Conservation (phyloP, 2,113 vertebrate species). For the Orthonyx spaldingii region DNA sequence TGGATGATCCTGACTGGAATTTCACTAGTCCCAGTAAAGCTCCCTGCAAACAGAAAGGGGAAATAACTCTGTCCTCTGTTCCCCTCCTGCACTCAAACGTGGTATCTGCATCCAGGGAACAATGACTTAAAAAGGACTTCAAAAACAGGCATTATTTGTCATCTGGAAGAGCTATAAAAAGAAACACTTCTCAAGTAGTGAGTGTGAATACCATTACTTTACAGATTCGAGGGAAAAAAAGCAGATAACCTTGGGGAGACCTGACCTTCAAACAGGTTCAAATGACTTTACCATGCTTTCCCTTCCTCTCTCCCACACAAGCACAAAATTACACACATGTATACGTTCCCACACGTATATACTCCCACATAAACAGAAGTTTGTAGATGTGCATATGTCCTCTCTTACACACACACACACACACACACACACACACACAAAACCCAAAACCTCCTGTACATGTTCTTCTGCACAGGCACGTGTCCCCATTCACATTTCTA, state of each 20-base stretch:
- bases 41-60: conserved; percentile 34
- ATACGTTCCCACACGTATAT: background rate
- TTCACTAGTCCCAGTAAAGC: conserved; percentile 29
- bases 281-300: conserved; percentile 43
- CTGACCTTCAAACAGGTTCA: conserved; percentile 72
- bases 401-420: background rate
- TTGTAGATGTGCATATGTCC: background rate
- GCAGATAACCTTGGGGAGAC: conserved; percentile 79
- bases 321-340: conserved; percentile 30
- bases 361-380: background rate
- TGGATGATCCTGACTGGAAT: conserved; percentile 27
- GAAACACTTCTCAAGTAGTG: conserved; percentile 79
- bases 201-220: conserved; percentile 82
- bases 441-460: background rate
- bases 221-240: conserved; percentile 77
- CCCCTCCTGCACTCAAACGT: conserved; percentile 58
- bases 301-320: conserved; percentile 34
- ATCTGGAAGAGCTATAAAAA: conserved; percentile 80
- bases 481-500: background rate
- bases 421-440: background rate
- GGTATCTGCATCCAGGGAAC: conserved; percentile 62
- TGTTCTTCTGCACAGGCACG: background rate
- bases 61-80: conserved; percentile 36
- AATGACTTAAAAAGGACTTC: conserved; percentile 70
- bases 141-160: conserved; percentile 76